phyloP scores from a whole-genome alignment of 2,797 vertebrate species.

The Discoglossus pictus region DNA sequence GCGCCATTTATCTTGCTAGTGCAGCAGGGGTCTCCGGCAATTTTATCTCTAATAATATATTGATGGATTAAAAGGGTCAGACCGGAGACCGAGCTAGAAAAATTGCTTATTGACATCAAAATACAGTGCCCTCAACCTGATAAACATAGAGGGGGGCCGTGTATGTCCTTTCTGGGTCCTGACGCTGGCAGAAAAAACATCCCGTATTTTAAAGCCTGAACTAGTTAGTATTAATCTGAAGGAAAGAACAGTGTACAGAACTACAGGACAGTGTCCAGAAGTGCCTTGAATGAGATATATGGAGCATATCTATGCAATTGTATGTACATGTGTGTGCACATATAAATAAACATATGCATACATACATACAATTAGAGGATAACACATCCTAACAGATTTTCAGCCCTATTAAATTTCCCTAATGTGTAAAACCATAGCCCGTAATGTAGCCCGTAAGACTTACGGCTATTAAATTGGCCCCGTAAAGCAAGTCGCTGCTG shows the following conservation, averaged over 20 bases:
- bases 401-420: no score
- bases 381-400: no score
- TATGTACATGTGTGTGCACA: background rate
- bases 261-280: no score
- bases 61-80: constrained; percentile 99
- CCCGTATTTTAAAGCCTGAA: constrained; percentile 58
- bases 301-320: background rate
- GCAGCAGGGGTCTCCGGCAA: constrained; percentile 99
- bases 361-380: background rate
- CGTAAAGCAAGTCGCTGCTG: no score
- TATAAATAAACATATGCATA: background rate
- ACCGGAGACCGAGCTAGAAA: constrained; percentile 99
- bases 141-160: constrained; percentile 97
- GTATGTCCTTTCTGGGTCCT: constrained; percentile 71
- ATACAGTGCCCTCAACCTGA: constrained; percentile 99
- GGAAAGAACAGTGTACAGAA: constrained; percentile 73
- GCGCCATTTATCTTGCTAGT: constrained; percentile 99
- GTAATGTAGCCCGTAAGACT: no score
- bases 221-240: constrained; percentile 60
- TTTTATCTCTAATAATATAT: constrained; percentile 99
- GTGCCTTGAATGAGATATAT: no score
- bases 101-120: constrained; percentile 99
- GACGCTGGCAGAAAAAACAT: constrained; percentile 36
- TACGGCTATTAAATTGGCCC: no score
- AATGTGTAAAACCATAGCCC: no score